A percentile compares a stretch with the other conserved stretches of the same genome.
Evolutionary conservation across 2,888 invertebrate genomes (phyloP).

Genomic region (Phania funesta): DNA sequence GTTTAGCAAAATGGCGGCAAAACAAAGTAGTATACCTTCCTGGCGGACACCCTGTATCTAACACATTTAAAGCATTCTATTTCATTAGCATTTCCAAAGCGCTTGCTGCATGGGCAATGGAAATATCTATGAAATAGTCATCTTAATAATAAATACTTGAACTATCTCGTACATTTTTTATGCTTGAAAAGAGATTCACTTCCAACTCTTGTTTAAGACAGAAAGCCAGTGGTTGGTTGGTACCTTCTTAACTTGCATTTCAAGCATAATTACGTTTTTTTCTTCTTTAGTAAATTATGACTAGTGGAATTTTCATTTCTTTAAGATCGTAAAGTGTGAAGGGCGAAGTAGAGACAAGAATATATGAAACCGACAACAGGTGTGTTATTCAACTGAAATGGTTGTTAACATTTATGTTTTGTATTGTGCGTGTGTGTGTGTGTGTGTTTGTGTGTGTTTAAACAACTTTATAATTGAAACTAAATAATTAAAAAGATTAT

Average conservation of each 20-base stretch:
- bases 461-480: no score
- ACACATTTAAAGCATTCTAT: no score
- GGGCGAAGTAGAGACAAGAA: neutral
- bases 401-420: neutral
- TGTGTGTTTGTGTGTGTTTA: no score
- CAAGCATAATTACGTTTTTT: neutral
- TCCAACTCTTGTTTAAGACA: neutral
- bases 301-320: slow-evolving; percentile 6
- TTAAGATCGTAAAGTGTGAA: neutral
- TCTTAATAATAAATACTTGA: no score
- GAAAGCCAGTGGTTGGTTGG: slow-evolving; percentile 7
- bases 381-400: neutral
- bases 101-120: no score
- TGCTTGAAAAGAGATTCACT: slow-evolving; percentile 14
- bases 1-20: no score
- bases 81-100: no score
- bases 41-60: no score
- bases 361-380: slow-evolving; percentile 44
- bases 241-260: neutral
- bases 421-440: neutral
- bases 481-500: no score
- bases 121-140: no score
- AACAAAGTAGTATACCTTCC: no score
- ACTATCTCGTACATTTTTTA: no score
- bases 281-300: neutral